Evolutionary conservation across 2,888 invertebrate species (phyloP).

Genomic region (Nebria brevicollis): DNA sequence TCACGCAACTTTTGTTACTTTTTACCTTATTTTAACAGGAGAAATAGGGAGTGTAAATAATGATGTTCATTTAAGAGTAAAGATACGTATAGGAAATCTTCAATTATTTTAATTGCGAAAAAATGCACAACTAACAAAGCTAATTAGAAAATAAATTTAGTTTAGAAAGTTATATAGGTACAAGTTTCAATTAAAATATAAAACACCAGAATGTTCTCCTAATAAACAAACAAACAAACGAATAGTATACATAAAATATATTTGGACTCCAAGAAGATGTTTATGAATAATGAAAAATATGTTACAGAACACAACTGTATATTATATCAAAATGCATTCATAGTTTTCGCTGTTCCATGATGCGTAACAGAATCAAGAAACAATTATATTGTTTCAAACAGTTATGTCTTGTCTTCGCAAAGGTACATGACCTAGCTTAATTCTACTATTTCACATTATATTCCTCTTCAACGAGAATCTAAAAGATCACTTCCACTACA

Average conservation of each 20-base stretch:
- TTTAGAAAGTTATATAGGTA: conserved; percentile 34
- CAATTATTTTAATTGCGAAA: conserved; percentile 43
- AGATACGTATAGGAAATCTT: conserved; percentile 24
- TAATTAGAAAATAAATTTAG: conserved; percentile 43
- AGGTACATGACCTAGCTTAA: conserved; percentile 15
- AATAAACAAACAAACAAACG: not conserved
- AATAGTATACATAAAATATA: too few species aligned
- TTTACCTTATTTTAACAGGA: not conserved
- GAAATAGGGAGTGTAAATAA: not conserved
- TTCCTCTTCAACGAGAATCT: not conserved
- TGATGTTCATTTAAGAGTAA: not conserved
- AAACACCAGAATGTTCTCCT: conserved; percentile 29
- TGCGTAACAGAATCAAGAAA: conserved; percentile 32
- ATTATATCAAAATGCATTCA: conserved; percentile 1
- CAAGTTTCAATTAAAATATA: conserved; percentile 40
- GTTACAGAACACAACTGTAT: not conserved
- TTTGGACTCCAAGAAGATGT: too few species aligned
- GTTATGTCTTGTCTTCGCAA: conserved; percentile 17
- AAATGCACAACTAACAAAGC: conserved; percentile 37
- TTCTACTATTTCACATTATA: not conserved
- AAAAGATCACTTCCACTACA: not conserved
- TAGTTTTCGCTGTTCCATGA: conserved; percentile 15
- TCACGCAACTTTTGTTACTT: too few species aligned
- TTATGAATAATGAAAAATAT: not conserved
- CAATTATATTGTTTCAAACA: conserved; percentile 32